A percentile compares a stretch with the other conserved stretches of the same genome.
These are phyloP conservation scores for Prionace glauca DNA, from an alignment of 2,797 vertebrate genomes.

Conservation along the genomic window DNA sequence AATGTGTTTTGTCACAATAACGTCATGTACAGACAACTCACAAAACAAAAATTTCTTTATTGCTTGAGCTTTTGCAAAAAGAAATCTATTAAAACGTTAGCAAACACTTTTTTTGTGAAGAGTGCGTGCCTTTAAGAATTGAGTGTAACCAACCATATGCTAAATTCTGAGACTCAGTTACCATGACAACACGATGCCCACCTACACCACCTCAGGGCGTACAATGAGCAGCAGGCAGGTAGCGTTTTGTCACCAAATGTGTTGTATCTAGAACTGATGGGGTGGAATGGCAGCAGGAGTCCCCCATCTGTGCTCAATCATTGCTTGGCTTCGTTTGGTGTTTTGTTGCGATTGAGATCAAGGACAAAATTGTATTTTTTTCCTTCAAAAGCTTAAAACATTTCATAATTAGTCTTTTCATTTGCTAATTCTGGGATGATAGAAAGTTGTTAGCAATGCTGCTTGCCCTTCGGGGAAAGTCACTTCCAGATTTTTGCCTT, in stretches of 20 bases:
- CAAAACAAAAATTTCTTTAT: not conserved
- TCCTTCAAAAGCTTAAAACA: not conserved
- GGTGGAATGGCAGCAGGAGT: not conserved
- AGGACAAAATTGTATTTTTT: not conserved
- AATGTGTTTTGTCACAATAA: not conserved
- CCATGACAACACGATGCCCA: not conserved
- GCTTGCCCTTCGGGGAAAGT: not conserved
- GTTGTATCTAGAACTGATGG: slow-evolving; percentile 1
- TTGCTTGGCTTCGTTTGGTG: not conserved
- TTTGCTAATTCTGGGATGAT: not conserved
- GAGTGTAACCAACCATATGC: not conserved
- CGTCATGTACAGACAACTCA: not conserved
- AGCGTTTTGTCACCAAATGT: slow-evolving; percentile 24
- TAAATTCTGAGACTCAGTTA: not conserved
- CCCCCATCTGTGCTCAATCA: slow-evolving; percentile 12
- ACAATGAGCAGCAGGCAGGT: slow-evolving; percentile 13
- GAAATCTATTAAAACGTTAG: too few relatives aligned
- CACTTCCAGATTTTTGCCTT: not conserved
- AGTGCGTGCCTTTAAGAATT: not conserved
- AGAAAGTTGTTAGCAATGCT: not conserved
- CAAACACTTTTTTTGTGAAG: not conserved
- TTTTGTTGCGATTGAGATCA: not conserved
- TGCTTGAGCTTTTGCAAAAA: not conserved
- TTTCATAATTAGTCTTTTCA: not conserved
- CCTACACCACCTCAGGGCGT: slow-evolving; percentile 2